Base-by-base conservation (phyloP, 2,888 invertebrate genomes). In the Drosophila atripex region DNA sequence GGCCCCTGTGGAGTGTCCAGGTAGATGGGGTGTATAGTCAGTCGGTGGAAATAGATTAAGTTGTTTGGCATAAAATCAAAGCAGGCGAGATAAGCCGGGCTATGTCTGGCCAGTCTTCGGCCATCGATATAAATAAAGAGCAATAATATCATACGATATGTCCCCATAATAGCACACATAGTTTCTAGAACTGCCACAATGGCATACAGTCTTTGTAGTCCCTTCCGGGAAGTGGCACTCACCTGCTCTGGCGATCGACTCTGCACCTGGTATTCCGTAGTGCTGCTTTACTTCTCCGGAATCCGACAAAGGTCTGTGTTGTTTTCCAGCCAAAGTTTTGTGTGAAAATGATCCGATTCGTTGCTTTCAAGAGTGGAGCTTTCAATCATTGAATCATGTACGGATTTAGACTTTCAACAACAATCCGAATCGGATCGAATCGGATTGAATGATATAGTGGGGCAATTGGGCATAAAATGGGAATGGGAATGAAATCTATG, bases 401-500 rank as follows among this genome's bases (percentile, higher is more conserved):
- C 64, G 38, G 38, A 63, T 39, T 63, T 63, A 53, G 53, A 11
- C 16, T 11, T 12, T 16, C 6, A 47, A 25, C 43, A 8, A 30
- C 8, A 49, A 47, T 9, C 7, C 8, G 12, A n/a, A n/a, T n/a
- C n/a, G n/a, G n/a, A n/a, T n/a, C n/a, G n/a, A 14, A 30, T 1
- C 1, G 2, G 16, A 39, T 39, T 39, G 18, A n/a, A 18, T 64
- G 64, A 64, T 64, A 52, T 64, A 54, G 25, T n/a, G 32, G 11
- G 25, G 47, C 30, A 18, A 18, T 18, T 2, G 18, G 18, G 18
- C 18, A 18, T n/a, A n/a, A n/a, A n/a, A 45, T 25, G 23, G 1
- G 23, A 25, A 25, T 28, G 8, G 14, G 2, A 50, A 39, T 28
- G 47, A 69, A 70, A 70, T 70, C 69, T 41, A 61, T 70, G 70